A percentile compares a stretch with the other conserved stretches of the same genome.
Conservation (phyloP, 2,888 invertebrate genomes). For the Harpalus rubripes region DNA sequence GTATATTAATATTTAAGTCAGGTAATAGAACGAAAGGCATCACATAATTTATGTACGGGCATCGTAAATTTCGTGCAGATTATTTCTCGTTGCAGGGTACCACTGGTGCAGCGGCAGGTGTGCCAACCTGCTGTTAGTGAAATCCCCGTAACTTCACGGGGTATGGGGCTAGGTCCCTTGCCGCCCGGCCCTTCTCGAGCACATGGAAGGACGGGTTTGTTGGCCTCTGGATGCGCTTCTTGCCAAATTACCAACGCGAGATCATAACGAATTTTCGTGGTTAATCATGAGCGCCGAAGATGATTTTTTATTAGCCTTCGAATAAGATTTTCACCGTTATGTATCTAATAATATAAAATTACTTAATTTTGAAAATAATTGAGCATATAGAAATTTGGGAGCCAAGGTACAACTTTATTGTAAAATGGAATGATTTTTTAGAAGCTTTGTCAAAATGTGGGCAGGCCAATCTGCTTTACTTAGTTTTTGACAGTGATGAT, state of each 20-base stretch:
- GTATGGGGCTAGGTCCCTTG: constrained; percentile 35
- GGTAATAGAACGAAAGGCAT: constrained; percentile 61
- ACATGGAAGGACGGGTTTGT: constrained; percentile 56
- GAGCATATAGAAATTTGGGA: no score
- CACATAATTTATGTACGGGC: constrained; percentile 59
- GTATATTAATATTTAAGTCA: constrained; percentile 65
- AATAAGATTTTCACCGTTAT: background rate
- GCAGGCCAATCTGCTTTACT: no score
- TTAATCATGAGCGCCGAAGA: constrained; percentile 46
- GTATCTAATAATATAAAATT: background rate
- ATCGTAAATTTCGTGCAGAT: constrained; percentile 66
- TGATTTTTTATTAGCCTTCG: constrained; percentile 6
- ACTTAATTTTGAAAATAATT: background rate
- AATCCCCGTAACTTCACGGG: constrained; percentile 57
- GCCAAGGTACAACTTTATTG: no score
- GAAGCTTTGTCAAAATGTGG: no score
- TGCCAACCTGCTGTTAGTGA: constrained; percentile 58
- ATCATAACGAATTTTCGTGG: constrained; percentile 52
- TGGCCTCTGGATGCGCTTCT: constrained; percentile 55
- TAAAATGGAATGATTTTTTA: no score
- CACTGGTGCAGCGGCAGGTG: constrained; percentile 55
- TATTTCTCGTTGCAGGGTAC: constrained; percentile 58
- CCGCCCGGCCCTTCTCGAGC: constrained; percentile 38
- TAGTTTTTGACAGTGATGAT: no score
- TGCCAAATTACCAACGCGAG: constrained; percentile 56